Evolutionary conservation across 2,797 vertebrate genomes (phyloP), one percentile per base, ranked within the genome.

Genomic region (Microtus californicus): DNA sequence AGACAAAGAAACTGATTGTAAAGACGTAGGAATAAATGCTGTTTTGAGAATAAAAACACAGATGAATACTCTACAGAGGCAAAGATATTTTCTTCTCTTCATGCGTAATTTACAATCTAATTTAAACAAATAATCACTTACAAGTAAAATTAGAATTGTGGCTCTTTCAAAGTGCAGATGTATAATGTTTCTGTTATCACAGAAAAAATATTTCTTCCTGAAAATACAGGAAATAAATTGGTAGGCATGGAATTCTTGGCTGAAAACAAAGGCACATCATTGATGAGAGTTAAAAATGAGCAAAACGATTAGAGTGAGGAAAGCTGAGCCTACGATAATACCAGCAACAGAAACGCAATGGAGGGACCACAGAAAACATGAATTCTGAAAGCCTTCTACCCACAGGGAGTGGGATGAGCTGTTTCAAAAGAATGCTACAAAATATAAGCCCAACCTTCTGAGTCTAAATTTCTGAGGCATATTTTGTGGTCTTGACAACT

Each of bases 91-190:
- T 89, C 12, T 71, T 17, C 10, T 77, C 15, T 67, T 29, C 3
- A 45, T 17, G 3, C 40, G 2, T 27, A 88, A 27, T 86, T 86
- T 86, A 82, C 80, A 79, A 92, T 74, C 1, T 19, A 81, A 85
- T 85, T 91, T 31, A 67, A 73, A 89, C n/a, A 87, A 83, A 87
- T 59, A 90, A 25, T 40, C 25, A 82, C 37, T n/a, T 1, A 71
- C 65, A 56, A 88, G 11, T 73, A 88, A 95, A 91, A 86, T 82
- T 59, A 80, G 14, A 89, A 80, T 10, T 54, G 14, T 73, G 23
- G 63, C 4, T n/a, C 6, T 63, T 89, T 78, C 0, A 79, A 63
- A 81, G 12, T 19, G 8, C 34, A 27, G 27, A 73, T 67, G 17
- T 1, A 34, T 29, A 54, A 51, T 6, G 0, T 86, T 31, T 74